A percentile compares a stretch with the other conserved stretches of the same genome.
Evolutionary conservation across 2,888 invertebrate genomes (phyloP).

Genomic region (Eurytoma californica): DNA sequence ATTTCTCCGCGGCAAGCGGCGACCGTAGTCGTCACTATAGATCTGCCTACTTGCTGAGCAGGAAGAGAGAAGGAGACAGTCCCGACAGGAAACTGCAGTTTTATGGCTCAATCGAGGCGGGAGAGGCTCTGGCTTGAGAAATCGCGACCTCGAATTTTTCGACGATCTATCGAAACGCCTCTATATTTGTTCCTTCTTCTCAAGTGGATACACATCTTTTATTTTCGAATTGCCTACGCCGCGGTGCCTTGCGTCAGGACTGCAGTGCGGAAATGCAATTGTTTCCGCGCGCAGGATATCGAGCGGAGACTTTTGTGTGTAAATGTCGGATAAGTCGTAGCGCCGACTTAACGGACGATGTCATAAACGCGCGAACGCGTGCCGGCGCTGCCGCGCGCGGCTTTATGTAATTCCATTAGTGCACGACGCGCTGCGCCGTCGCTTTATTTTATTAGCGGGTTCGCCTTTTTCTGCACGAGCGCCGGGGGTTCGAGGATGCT

Average conservation of each 20-base stretch:
- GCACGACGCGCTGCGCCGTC: neutral
- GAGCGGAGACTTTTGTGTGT: neutral
- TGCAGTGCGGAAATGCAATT: no score
- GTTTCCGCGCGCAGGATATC: no score
- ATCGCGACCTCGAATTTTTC: constrained; percentile 31
- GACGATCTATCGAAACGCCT: neutral
- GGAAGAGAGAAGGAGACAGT: constrained; percentile 13
- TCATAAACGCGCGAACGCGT: neutral
- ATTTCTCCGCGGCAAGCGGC: constrained; percentile 25
- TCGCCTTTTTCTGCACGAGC: no score
- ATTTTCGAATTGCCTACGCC: no score
- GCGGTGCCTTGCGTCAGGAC: no score
- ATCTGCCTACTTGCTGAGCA: constrained; percentile 22
- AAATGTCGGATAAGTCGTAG: neutral
- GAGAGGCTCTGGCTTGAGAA: constrained; percentile 32
- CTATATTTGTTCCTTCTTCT: neutral
- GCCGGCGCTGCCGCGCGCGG: neutral
- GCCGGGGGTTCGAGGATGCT: no score
- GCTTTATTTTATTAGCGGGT: neutral
- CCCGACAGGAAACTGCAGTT: constrained; percentile 52
- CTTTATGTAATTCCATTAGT: constrained; percentile 12
- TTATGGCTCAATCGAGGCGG: constrained; percentile 49
- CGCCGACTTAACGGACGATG: neutral
- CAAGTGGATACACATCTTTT: neutral
- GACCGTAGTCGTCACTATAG: constrained; percentile 23